Percentiles rank a stretch among this genome's conserved stretches.
These are phyloP conservation scores for Pampus argenteus DNA, from an alignment of 2,797 vertebrate species.

Conservation along the genomic window DNA sequence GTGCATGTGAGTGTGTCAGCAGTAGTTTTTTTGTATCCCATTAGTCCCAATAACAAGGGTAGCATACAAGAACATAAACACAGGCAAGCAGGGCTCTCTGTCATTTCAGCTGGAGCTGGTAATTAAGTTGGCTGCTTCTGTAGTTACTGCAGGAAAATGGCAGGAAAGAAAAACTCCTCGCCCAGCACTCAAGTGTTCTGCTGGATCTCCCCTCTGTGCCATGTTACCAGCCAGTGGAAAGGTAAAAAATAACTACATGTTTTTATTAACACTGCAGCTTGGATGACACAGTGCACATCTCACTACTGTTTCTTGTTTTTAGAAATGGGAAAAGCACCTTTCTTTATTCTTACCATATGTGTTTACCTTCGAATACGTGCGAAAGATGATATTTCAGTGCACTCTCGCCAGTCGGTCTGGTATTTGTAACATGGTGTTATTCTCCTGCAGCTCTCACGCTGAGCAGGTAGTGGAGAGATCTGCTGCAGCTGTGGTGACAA, in stretches of 20 bases:
- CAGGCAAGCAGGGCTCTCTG: constrained; percentile 39
- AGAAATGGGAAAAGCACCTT: constrained; percentile 18
- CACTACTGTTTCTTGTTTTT: constrained; percentile 17
- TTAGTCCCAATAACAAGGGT: constrained; percentile 40
- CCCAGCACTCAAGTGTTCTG: constrained; percentile 16
- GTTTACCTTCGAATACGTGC: constrained; percentile 33
- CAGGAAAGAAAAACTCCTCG: constrained; percentile 51
- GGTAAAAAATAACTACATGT: constrained; percentile 33
- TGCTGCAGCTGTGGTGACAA: constrained; percentile 43
- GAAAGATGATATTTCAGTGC: constrained; percentile 49
- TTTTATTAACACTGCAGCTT: constrained; percentile 45
- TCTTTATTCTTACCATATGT: constrained; percentile 46
- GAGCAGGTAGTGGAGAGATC: constrained; percentile 59
- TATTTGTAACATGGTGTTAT: constrained; percentile 61
- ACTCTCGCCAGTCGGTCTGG: constrained; percentile 31
- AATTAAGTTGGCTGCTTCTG: constrained; percentile 46
- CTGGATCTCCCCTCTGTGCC: constrained; percentile 30
- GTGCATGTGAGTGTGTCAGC: constrained; percentile 12
- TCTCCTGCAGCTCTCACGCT: constrained; percentile 50
- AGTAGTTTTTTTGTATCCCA: constrained; percentile 48
- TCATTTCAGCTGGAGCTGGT: constrained; percentile 58
- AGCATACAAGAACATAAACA: constrained; percentile 42
- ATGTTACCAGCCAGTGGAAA: constrained; percentile 46
- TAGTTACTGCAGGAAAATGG: constrained; percentile 52
- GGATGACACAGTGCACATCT: constrained; percentile 8